A percentile compares a stretch with the other conserved stretches of the same genome.
phyloP scores from a whole-genome alignment of 35 echinoderm and acorn worm genomes.

The Heliocidaris erythrogramma region DNA sequence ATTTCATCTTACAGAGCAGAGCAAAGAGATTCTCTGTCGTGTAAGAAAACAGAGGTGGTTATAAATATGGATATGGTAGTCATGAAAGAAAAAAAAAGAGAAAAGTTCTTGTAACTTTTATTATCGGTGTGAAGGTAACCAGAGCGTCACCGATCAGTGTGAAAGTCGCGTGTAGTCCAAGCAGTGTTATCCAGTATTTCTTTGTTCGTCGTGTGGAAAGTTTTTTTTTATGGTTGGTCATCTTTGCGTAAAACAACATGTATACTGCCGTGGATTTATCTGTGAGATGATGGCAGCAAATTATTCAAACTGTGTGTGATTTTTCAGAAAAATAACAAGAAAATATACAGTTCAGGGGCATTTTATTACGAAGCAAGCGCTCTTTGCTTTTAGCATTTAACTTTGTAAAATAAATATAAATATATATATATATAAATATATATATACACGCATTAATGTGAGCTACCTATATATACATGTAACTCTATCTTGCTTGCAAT shows the following conservation, averaged over 20 bases:
- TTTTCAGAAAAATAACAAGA: conserved; percentile 19
- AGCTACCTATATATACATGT: background rate
- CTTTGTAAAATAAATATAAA: conserved; percentile 8
- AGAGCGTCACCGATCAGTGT: background rate
- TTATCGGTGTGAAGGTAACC: background rate
- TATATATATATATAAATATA: conserved; percentile 33
- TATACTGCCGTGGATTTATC: background rate
- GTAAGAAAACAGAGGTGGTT: background rate
- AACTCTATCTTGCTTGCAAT: conserved; percentile 1
- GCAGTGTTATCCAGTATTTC: conserved; percentile 1
- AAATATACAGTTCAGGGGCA: conserved; percentile 35
- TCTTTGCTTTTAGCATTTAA: background rate
- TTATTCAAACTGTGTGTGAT: conserved; percentile 37
- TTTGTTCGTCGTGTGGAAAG: background rate
- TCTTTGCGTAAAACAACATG: background rate
- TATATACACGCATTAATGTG: conserved; percentile 17
- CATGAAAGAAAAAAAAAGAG: background rate
- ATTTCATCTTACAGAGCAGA: background rate
- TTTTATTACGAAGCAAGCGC: conserved; percentile 24
- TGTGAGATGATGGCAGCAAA: background rate
- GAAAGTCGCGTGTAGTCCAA: background rate
- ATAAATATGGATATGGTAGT: background rate
- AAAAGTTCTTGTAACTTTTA: background rate
- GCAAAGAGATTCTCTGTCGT: background rate
- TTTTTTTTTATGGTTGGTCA: background rate